Percentiles rank a stretch among this genome's conserved stretches.
These are phyloP conservation scores for Halocynthia roretzi DNA, from an alignment of 23 tunicate genomes.

Conservation along the genomic window DNA sequence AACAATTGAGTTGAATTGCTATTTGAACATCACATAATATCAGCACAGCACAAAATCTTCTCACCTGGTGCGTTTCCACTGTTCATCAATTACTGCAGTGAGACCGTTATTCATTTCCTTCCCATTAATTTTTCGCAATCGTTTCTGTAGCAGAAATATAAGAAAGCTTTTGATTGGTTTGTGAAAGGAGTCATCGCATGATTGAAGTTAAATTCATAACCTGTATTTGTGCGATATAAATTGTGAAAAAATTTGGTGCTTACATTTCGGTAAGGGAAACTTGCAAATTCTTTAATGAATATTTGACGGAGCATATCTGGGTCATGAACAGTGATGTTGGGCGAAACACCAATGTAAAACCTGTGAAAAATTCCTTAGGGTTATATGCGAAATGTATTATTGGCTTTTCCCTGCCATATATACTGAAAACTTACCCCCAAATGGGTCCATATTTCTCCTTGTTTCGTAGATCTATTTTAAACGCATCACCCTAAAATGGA, in stretches of 20 bases:
- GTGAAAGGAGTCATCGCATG: not conserved
- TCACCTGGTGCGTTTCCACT: slow-evolving; percentile 76
- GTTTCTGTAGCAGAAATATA: slow-evolving; percentile 9
- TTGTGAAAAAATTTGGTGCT: not conserved
- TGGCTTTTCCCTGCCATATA: too few relatives aligned
- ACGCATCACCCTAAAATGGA: too few relatives aligned
- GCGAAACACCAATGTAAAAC: slow-evolving; percentile 29
- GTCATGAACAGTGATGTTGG: slow-evolving; percentile 43
- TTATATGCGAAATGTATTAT: too few relatives aligned
- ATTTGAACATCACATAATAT: not conserved
- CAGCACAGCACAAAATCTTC: not conserved
- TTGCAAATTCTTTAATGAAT: slow-evolving; percentile 53
- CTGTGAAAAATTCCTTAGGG: not conserved
- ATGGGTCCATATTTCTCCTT: too few relatives aligned
- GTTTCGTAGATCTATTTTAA: too few relatives aligned
- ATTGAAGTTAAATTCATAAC: not conserved
- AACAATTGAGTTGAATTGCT: not conserved
- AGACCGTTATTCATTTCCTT: slow-evolving; percentile 49
- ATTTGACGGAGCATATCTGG: slow-evolving; percentile 69
- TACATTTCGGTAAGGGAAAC: slow-evolving; percentile 71
- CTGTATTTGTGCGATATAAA: not conserved
- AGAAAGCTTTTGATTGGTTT: not conserved
- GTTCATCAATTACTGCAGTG: slow-evolving; percentile 34
- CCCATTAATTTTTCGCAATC: slow-evolving; percentile 33
- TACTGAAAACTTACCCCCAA: too few relatives aligned